Percentiles rank a stretch among this genome's conserved stretches.
phyloP scores from a whole-genome alignment of 1,140 invertebrate genomes.

The Panonychus citri region DNA sequence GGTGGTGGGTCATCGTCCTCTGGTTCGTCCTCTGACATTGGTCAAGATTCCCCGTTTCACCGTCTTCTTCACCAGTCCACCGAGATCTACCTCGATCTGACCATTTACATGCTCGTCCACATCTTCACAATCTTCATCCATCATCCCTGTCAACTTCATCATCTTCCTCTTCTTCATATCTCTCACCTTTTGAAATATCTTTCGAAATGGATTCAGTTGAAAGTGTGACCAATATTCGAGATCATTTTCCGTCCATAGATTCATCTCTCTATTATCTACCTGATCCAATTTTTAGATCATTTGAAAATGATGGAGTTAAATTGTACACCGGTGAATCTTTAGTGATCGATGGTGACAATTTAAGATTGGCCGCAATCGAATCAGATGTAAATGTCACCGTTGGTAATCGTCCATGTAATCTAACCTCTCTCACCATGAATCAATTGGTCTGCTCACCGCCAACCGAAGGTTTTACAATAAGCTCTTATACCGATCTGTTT shows the following conservation, averaged over 20 bases:
- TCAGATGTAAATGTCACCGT: conserved; percentile 73
- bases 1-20: background rate
- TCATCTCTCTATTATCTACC: conserved; percentile 62
- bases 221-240: conserved; percentile 50
- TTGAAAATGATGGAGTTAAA: conserved; percentile 32
- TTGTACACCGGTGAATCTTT: conserved; percentile 79
- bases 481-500: conserved; percentile 60
- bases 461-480: conserved; percentile 35
- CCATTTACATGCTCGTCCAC: background rate
- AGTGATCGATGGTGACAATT: conserved; percentile 78
- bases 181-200: background rate
- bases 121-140: background rate
- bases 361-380: conserved; percentile 73
- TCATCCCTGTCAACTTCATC: background rate
- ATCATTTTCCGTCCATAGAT: conserved; percentile 52
- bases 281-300: conserved; percentile 43
- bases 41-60: background rate
- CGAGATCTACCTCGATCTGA: background rate
- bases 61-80: background rate
- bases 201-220: conserved; percentile 91
- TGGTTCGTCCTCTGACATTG: too few relatives aligned
- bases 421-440: conserved; percentile 63
- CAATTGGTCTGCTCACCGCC: conserved; percentile 77
- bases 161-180: background rate
- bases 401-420: conserved; percentile 61